These are phyloP conservation scores for Callorhinus ursinus DNA, from an alignment of 2,113 vertebrate genomes.

Conservation along the genomic window DNA sequence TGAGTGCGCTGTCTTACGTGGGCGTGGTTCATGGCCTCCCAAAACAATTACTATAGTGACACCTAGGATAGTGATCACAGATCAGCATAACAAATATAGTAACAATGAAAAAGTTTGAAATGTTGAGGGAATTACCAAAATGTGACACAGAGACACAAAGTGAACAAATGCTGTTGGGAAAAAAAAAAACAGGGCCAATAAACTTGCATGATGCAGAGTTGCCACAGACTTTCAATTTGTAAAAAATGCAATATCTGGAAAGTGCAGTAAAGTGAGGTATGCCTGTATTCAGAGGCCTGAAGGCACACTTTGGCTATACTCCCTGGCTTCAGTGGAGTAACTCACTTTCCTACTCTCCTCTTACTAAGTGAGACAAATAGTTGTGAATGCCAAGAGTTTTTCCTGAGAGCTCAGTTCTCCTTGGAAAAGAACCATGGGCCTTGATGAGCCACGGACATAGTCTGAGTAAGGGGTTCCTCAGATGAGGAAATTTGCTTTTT, in stretches of 20 bases:
- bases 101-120: neutral
- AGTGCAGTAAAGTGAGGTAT: neutral
- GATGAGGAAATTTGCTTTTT: neutral
- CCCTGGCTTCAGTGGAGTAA: neutral
- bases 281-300: neutral
- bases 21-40: neutral
- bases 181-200: neutral
- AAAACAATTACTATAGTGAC: neutral
- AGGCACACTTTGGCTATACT: neutral
- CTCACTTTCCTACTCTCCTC: neutral
- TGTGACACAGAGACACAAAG: neutral
- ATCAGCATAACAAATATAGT: neutral
- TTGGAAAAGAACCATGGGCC: slow-evolving; percentile 5
- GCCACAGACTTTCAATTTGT: neutral
- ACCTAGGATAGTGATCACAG: neutral
- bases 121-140: neutral
- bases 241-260: neutral
- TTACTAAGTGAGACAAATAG: neutral
- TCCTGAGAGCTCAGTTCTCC: neutral
- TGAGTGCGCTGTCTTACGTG: neutral
- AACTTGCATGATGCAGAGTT: neutral
- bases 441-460: neutral
- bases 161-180: neutral
- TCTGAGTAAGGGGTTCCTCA: slow-evolving; percentile 5
- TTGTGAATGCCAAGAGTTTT: neutral